Evolutionary conservation across 2,888 invertebrate species (phyloP).

Genomic region (Cataglyphis albicans): DNA sequence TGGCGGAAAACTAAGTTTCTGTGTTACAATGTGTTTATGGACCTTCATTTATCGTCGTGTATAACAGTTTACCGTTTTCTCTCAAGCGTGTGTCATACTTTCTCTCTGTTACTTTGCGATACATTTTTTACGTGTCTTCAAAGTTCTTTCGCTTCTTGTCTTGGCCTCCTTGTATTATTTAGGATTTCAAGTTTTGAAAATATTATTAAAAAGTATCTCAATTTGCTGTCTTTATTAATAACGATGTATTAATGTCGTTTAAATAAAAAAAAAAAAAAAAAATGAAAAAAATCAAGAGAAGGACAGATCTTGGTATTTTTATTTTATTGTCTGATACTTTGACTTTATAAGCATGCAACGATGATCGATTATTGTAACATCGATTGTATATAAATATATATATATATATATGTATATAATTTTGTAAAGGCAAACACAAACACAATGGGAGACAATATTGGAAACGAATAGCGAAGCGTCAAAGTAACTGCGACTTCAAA

Average conservation of each 20-base stretch:
- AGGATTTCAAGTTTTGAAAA: neutral
- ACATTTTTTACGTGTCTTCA: constrained; percentile 6
- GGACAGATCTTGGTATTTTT: neutral
- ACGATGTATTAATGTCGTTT: neutral
- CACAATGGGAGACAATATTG: constrained; percentile 12
- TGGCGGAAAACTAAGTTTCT: constrained; percentile 30
- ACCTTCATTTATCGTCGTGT: constrained; percentile 26
- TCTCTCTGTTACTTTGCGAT: neutral
- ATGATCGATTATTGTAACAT: neutral
- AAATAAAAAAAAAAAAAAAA: neutral
- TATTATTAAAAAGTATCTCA: neutral
- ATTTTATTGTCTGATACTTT: neutral
- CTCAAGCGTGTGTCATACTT: neutral
- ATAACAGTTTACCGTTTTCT: constrained; percentile 18
- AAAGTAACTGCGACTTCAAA: constrained; percentile 43
- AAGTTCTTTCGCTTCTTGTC: neutral
- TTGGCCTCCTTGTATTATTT: neutral
- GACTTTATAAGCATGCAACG: neutral
- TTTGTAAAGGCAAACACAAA: neutral
- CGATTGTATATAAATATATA: no score
- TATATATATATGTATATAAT: neutral
- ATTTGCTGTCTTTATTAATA: neutral
- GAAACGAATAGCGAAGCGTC: constrained; percentile 17
- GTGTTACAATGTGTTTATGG: constrained; percentile 27
- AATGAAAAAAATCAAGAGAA: neutral